Evolutionary conservation across 1,140 invertebrate species (phyloP).

Genomic region (Stegodyphus mimosarum): DNA sequence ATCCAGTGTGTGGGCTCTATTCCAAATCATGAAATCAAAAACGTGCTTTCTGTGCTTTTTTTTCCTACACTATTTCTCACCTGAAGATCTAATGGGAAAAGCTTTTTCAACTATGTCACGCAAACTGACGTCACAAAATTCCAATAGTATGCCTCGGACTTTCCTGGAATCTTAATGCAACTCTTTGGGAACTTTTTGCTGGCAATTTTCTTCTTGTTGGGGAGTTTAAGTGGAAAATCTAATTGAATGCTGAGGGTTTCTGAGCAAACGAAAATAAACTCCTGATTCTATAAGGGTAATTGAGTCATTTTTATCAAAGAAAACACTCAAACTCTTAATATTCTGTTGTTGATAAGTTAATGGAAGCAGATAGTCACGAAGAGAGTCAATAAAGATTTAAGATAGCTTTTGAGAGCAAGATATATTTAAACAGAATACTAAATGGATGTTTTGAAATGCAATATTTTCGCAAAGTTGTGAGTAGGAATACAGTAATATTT

Average conservation of each 20-base stretch:
- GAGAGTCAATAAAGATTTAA: not conserved
- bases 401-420: not conserved
- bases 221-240: not conserved
- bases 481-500: no score
- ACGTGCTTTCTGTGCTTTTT: conserved; percentile 2
- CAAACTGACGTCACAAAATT: conserved; percentile 34
- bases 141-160: not conserved
- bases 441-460: not conserved
- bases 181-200: not conserved
- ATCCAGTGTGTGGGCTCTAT: conserved; percentile 48
- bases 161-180: conserved; percentile 37
- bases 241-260: not conserved
- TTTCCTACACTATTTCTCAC: conserved; percentile 41
- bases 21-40: conserved; percentile 47
- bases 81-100: conserved; percentile 42
- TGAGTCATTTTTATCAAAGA: not conserved
- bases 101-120: conserved; percentile 25
- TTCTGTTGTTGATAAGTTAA: not conserved
- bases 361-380: not conserved
- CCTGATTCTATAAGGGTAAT: not conserved
- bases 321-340: not conserved
- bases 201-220: not conserved
- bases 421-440: not conserved
- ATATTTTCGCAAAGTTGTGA: no score
- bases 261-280: not conserved